These are phyloP conservation scores for Watsonalla binaria DNA, from an alignment of 2,888 invertebrate genomes.

Conservation along the genomic window DNA sequence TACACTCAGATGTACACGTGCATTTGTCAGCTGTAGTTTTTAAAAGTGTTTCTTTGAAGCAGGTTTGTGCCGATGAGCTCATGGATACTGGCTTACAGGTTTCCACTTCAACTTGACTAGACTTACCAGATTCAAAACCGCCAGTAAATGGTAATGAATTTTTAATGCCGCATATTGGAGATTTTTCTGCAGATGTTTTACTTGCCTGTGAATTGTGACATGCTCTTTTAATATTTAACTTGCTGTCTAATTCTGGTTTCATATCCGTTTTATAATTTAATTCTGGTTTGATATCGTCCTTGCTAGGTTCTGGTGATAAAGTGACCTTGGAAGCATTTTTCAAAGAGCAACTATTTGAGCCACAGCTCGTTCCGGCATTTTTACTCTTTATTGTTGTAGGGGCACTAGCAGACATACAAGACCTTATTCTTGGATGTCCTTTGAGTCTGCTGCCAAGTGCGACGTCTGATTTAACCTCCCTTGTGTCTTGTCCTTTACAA, in stretches of 20 bases:
- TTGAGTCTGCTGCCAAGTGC: slow-evolving; percentile 5
- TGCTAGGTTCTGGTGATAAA: not conserved
- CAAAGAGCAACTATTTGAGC: slow-evolving; percentile 1
- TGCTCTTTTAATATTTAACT: not conserved
- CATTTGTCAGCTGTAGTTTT: slow-evolving; percentile 2
- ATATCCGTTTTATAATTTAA: no score
- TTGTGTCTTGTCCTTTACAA: not conserved
- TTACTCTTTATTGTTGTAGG: slow-evolving; percentile 5
- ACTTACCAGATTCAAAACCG: not conserved
- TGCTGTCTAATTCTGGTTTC: not conserved
- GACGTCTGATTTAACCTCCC: slow-evolving; percentile 12
- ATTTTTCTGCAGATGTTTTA: not conserved
- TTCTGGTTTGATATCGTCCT: no score
- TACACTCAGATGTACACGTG: slow-evolving; percentile 5
- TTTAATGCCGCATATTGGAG: slow-evolving; percentile 4
- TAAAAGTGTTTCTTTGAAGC: slow-evolving; percentile 5
- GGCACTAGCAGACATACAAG: slow-evolving; percentile 11
- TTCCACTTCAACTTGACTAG: slow-evolving; percentile 3
- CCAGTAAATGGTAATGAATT: slow-evolving; percentile 1
- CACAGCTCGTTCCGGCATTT: slow-evolving; percentile 2
- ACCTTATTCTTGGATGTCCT: slow-evolving; percentile 9
- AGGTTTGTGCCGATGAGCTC: not conserved
- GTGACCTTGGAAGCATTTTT: slow-evolving; percentile 4
- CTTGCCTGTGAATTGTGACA: not conserved
- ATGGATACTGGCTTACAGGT: slow-evolving; percentile 3